Conservation (phyloP, 2,888 invertebrate genomes). For the Epinotia ramella region DNA sequence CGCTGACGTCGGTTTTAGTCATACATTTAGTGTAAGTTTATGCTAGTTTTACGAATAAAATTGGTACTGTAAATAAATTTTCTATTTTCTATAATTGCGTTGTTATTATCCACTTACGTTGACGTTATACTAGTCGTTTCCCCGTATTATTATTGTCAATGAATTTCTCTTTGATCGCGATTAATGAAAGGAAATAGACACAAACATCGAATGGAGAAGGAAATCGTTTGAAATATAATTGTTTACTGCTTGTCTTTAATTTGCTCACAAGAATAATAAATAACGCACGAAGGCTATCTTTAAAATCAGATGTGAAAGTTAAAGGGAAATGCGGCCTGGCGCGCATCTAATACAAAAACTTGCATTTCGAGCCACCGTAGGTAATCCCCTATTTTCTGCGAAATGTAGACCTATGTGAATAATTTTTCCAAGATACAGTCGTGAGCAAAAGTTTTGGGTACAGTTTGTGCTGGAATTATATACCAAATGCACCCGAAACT, state of each 20-base stretch:
- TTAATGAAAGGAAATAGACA: background rate
- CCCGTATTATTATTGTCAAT: background rate
- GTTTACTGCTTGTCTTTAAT: background rate
- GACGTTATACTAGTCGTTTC: background rate
- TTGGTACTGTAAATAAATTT: constrained; percentile 70
- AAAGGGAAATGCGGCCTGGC: no score
- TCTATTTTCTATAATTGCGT: constrained; percentile 53
- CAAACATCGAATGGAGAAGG: background rate
- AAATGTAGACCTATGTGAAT: no score
- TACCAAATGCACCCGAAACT: no score
- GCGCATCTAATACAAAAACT: no score
- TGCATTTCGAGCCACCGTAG: no score
- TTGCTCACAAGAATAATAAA: background rate
- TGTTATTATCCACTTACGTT: constrained; percentile 46
- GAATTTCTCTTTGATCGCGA: background rate
- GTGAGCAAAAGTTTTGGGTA: no score
- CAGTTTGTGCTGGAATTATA: no score
- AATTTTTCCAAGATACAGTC: no score
- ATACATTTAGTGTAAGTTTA: constrained; percentile 63
- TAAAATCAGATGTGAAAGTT: no score
- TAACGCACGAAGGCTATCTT: background rate
- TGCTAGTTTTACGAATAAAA: constrained; percentile 61
- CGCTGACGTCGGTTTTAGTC: constrained; percentile 68
- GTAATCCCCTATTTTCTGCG: no score
- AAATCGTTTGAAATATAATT: background rate